These are phyloP conservation scores for Catharus ustulatus DNA, from an alignment of 2,797 vertebrate species.

Conservation along the genomic window DNA sequence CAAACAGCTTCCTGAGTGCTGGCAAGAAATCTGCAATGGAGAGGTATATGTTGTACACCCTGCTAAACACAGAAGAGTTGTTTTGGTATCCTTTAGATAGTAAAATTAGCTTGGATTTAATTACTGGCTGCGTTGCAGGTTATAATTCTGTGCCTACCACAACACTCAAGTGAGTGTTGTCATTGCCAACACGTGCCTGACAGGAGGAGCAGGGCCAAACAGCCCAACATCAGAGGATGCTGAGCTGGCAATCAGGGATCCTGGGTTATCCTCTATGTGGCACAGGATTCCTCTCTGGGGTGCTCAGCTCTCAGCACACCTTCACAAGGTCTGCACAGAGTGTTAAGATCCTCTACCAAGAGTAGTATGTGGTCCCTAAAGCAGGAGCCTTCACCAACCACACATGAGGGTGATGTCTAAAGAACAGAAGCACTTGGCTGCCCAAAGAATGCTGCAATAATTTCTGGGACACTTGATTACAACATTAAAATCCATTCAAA, in stretches of 20 bases:
- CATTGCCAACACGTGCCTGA: neutral
- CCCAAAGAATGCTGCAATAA: neutral
- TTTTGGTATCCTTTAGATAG: neutral
- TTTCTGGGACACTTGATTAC: neutral
- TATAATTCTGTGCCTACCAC: neutral
- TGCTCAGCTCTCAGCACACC: neutral
- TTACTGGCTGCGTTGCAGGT: neutral
- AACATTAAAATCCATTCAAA: neutral
- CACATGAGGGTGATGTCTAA: neutral
- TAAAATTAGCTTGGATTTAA: neutral
- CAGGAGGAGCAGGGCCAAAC: neutral
- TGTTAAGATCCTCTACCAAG: neutral
- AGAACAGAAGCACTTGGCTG: neutral
- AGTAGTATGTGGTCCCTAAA: neutral
- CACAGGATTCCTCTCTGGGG: neutral
- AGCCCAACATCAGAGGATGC: no score
- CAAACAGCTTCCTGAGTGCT: slow-evolving; percentile 84
- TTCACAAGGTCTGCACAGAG: neutral
- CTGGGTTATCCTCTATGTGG: neutral
- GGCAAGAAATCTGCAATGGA: slow-evolving; percentile 82
- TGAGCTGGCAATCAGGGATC: neutral
- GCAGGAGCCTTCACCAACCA: neutral
- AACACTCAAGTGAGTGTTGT: neutral
- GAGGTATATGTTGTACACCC: neutral
- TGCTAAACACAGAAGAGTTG: slow-evolving; percentile 7